A percentile compares a stretch with the other conserved stretches of the same genome.
These are phyloP conservation scores for Platygyra sinensis DNA, from an alignment of 64 coral and sea anemone genomes.

Conservation along the genomic window DNA sequence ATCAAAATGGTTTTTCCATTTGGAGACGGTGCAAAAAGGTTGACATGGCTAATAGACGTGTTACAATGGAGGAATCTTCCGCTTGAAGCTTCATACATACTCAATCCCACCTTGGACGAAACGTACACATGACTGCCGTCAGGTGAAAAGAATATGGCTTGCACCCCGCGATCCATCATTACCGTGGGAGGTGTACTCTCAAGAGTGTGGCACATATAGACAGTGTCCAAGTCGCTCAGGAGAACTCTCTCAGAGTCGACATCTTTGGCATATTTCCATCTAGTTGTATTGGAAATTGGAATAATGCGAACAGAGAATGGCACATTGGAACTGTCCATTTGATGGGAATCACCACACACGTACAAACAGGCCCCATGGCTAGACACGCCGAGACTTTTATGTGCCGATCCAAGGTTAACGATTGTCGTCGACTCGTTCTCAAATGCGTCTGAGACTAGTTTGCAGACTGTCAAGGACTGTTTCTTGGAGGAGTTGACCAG, in stretches of 20 bases:
- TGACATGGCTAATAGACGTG: background rate
- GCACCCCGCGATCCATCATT: slow-evolving; percentile 11
- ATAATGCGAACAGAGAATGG: slow-evolving; percentile 36
- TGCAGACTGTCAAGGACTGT: slow-evolving; percentile 36
- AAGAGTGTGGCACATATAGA: slow-evolving; percentile 52
- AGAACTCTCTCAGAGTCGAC: slow-evolving; percentile 46
- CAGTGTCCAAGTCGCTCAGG: slow-evolving; percentile 17
- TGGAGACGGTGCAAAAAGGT: slow-evolving; percentile 19
- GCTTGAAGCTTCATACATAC: slow-evolving; percentile 39
- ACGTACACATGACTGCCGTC: slow-evolving; percentile 58
- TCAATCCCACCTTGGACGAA: slow-evolving; percentile 37
- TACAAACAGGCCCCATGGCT: slow-evolving; percentile 37
- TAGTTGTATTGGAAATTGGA: slow-evolving; percentile 28
- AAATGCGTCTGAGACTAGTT: slow-evolving; percentile 3
- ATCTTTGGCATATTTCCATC: slow-evolving; percentile 34
- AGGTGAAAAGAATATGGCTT: slow-evolving; percentile 38
- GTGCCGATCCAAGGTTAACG: background rate
- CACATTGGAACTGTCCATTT: background rate
- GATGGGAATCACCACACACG: slow-evolving; percentile 28
- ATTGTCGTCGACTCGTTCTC: background rate
- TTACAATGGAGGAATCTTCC: slow-evolving; percentile 21
- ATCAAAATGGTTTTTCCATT: slow-evolving; percentile 24
- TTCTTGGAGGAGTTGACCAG: slow-evolving; percentile 32
- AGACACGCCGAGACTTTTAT: slow-evolving; percentile 60
- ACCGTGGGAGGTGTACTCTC: background rate